A percentile compares a stretch with the other conserved stretches of the same genome.
These are phyloP conservation scores for Acleris emargana DNA, from an alignment of 2,888 invertebrate genomes.

Conservation along the genomic window DNA sequence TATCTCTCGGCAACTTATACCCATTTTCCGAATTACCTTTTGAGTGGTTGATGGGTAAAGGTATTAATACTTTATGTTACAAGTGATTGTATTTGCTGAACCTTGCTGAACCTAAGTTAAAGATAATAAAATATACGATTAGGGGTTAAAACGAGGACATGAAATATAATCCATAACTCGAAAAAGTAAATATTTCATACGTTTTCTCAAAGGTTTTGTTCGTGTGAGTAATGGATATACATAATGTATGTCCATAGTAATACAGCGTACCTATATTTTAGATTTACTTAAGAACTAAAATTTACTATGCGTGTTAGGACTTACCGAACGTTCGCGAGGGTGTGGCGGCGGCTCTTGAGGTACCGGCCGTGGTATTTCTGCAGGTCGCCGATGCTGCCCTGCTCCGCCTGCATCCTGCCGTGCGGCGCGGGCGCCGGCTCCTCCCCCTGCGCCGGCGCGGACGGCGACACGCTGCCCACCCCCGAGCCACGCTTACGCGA, in stretches of 20 bases:
- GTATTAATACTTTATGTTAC: too few species aligned
- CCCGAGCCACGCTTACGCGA: slow-evolving; percentile 79
- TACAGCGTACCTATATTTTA: not conserved
- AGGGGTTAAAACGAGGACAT: too few species aligned
- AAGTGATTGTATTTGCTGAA: too few species aligned
- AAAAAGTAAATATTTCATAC: not conserved
- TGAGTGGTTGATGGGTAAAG: too few species aligned
- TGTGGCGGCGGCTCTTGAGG: slow-evolving; percentile 93
- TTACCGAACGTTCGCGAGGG: slow-evolving; percentile 96
- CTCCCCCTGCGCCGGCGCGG: slow-evolving; percentile 61
- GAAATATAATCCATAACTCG: too few species aligned
- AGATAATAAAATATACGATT: too few species aligned
- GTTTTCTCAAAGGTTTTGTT: not conserved
- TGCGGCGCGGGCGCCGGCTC: slow-evolving; percentile 65
- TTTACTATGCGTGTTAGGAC: slow-evolving; percentile 65
- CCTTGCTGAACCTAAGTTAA: too few species aligned
- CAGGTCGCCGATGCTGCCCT: slow-evolving; percentile 94
- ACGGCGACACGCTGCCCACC: slow-evolving; percentile 57
- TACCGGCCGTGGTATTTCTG: slow-evolving; percentile 94
- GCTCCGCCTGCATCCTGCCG: slow-evolving; percentile 95
- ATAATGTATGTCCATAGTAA: not conserved
- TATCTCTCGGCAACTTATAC: too few species aligned
- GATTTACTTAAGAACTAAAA: not conserved
- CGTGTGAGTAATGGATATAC: not conserved
- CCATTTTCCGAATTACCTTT: too few species aligned